Percentiles rank a stretch among this genome's conserved stretches.
Conservation (phyloP, 2,888 invertebrate species). For the Drosophila melanosoma region DNA sequence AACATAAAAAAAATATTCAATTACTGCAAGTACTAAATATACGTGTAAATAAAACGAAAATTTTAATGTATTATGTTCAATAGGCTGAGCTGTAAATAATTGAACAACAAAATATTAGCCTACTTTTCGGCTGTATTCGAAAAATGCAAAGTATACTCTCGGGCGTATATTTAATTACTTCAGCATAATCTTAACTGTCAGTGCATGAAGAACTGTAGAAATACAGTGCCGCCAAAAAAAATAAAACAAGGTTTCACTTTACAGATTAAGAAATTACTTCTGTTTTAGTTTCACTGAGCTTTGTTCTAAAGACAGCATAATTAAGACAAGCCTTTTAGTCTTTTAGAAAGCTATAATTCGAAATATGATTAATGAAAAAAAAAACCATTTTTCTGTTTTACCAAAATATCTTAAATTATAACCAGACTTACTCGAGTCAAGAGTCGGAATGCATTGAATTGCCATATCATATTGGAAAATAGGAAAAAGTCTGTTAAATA, state of each 20-base stretch:
- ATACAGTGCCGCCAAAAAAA: neutral
- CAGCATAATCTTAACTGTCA: neutral
- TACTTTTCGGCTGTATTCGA: neutral
- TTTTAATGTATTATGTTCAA: neutral
- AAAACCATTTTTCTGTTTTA: neutral
- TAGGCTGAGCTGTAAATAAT: no score
- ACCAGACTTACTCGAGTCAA: neutral
- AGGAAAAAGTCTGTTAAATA: neutral
- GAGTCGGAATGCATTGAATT: neutral
- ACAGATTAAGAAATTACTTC: neutral
- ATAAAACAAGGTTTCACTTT: neutral
- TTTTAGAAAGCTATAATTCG: neutral
- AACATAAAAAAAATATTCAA: neutral
- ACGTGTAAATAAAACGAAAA: neutral
- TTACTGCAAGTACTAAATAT: neutral
- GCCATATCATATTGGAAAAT: neutral
- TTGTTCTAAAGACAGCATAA: no score
- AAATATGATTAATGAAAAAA: neutral
- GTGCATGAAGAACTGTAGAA: neutral
- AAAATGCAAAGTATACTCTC: slow-evolving; percentile 4
- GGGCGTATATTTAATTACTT: neutral
- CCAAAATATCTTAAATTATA: neutral
- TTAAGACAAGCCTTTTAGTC: neutral
- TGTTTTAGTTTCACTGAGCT: neutral
- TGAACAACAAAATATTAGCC: neutral